These are phyloP conservation scores for Limnothrissa miodon DNA, from an alignment of 2,113 vertebrate species.

Conservation along the genomic window DNA sequence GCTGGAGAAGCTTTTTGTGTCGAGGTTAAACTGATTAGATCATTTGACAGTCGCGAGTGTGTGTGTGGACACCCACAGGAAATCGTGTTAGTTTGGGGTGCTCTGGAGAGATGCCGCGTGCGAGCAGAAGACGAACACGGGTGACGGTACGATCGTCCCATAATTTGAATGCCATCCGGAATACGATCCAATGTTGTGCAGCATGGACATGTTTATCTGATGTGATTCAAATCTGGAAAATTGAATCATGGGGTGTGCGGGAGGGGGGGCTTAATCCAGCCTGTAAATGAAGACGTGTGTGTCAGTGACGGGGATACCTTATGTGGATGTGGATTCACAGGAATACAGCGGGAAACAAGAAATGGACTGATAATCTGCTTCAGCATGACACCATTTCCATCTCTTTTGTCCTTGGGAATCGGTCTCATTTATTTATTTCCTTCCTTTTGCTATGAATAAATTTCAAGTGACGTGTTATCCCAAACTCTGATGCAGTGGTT, in stretches of 20 bases:
- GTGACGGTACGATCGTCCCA: background rate
- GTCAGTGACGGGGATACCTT: background rate
- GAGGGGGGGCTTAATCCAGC: background rate
- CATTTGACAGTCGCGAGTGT: background rate
- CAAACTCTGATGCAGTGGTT: background rate
- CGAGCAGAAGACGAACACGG: background rate
- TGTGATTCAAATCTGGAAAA: constrained; percentile 8
- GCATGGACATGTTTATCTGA: background rate
- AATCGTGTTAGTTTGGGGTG: too few relatives aligned
- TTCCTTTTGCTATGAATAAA: background rate
- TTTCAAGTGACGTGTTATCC: background rate
- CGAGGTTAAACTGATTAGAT: background rate
- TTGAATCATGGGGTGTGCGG: background rate
- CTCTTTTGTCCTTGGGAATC: background rate
- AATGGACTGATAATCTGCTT: background rate
- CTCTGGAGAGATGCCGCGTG: background rate
- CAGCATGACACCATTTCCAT: background rate
- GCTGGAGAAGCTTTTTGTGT: background rate
- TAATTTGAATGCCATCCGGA: background rate
- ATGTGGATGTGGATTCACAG: constrained; percentile 2
- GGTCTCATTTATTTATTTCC: background rate
- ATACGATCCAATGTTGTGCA: background rate
- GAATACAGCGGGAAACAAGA: background rate
- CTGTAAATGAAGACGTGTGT: background rate
- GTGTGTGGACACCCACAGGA: background rate